Evolutionary conservation across 1,140 invertebrate species (phyloP), one percentile per base, ranked within the genome.

Genomic region (Pseudomyrmex flavicornis): DNA sequence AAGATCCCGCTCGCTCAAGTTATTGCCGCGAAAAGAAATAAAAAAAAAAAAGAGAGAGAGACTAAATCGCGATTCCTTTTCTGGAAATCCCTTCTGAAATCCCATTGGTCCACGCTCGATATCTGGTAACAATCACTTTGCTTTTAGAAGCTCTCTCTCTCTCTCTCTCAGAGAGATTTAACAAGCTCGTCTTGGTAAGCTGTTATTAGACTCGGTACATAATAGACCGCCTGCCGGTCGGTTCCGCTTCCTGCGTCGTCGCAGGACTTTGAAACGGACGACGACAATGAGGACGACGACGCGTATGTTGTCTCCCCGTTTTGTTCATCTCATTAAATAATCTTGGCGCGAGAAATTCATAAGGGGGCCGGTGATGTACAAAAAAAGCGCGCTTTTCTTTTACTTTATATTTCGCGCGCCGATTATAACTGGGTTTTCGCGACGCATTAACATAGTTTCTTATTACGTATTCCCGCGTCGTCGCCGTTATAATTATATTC

Each of bases 261-360:
- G 63, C 35, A 7, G 35, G 52, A 48, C 54, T 48, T 70, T 59
- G 65, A 59, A 79, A 79, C 65, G 76, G 26, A 26, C 26, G 26
- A 26, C 26, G 26, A 26, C 2, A 2, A 26, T 2, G 22, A 22
- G 20, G 20, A 22, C 1, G 20, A 22, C 20, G 35, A 26, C 35
- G 35, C 5, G 35, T 7, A 5, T 35, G 5, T 5, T 35, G 5
- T 35, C 35, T 35, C 52, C 17, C 26, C 44, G 54, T 22, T 80
- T 70, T 70, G 70, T 80, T 80, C 54, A 44, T 80, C 59, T 80
- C 54, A 80, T 80, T 80, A 70, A 80, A 80, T 70, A 80, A 70
- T 80, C 15, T 70, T 70, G 48, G 54, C 44, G 54, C 15, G 59
- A 70, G 76, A 80, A 80, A 80, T 80, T 80, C 66, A 80, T 59